Percentiles rank a stretch among this genome's conserved stretches.
phyloP scores from a whole-genome alignment of 2,113 vertebrate species.

The Poicephalus gulielmi region DNA sequence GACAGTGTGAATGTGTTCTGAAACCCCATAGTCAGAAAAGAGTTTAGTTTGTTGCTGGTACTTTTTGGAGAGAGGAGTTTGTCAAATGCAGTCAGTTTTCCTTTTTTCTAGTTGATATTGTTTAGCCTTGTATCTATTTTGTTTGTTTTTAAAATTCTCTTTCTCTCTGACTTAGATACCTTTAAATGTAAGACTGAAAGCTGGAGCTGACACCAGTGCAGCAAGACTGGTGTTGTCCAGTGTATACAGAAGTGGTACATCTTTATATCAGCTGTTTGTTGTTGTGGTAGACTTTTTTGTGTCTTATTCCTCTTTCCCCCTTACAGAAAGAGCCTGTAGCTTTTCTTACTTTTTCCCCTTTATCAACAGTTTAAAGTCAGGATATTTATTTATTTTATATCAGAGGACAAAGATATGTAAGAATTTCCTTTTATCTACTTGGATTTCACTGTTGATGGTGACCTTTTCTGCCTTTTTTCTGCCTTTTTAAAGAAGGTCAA shows the following conservation, averaged over 20 bases:
- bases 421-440: background rate
- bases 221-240: background rate
- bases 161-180: background rate
- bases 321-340: background rate
- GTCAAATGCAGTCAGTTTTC: background rate
- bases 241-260: background rate
- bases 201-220: background rate
- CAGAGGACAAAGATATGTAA: background rate
- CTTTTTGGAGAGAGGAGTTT: background rate
- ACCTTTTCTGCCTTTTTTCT: background rate
- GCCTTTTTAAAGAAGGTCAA: background rate
- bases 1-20: background rate
- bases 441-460: background rate
- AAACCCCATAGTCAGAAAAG: background rate
- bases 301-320: background rate
- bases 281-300: background rate
- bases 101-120: background rate
- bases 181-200: background rate
- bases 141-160: background rate
- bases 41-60: background rate
- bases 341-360: background rate
- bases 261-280: background rate
- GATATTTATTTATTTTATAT: background rate
- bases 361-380: background rate
- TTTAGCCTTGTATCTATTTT: background rate